Percentiles rank a stretch among this genome's conserved stretches.
These are phyloP conservation scores for Microtus richardsoni DNA, from an alignment of 2,113 vertebrate genomes.

Conservation along the genomic window DNA sequence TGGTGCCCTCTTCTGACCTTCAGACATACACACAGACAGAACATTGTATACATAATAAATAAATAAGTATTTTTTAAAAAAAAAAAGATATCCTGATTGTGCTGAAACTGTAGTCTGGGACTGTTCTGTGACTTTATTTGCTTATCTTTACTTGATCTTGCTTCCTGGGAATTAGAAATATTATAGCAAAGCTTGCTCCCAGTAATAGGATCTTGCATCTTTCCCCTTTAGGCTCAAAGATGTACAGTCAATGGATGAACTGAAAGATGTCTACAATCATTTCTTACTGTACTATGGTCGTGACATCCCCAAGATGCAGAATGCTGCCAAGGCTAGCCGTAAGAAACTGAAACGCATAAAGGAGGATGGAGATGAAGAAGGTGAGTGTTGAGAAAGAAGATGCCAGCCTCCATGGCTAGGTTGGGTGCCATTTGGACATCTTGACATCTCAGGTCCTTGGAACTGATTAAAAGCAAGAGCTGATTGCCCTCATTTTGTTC, in stretches of 20 bases:
- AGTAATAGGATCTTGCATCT: conserved; percentile 63
- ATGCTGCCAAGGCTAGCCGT: conserved; percentile 92
- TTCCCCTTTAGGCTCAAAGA: conserved; percentile 92
- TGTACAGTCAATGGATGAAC: conserved; percentile 97
- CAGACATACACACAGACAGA: too few relatives aligned
- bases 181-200: not conserved
- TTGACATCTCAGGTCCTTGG: not conserved
- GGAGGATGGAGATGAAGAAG: conserved; percentile 93
- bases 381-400: conserved; percentile 75
- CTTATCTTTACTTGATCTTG: conserved; percentile 3
- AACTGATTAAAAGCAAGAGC: not conserved
- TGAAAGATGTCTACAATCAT: conserved; percentile 98
- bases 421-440: not conserved
- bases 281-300: conserved; percentile 98
- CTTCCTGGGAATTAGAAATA: not conserved
- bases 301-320: conserved; percentile 99
- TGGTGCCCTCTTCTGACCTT: too few relatives aligned
- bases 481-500: conserved; percentile 9
- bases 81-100: not conserved
- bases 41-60: too few relatives aligned
- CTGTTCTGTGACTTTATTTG: not conserved
- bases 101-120: not conserved
- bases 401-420: not conserved
- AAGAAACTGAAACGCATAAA: conserved; percentile 96
- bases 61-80: too few relatives aligned